These are phyloP conservation scores for Margarornis squamiger DNA, from an alignment of 2,797 vertebrate species.

Conservation along the genomic window DNA sequence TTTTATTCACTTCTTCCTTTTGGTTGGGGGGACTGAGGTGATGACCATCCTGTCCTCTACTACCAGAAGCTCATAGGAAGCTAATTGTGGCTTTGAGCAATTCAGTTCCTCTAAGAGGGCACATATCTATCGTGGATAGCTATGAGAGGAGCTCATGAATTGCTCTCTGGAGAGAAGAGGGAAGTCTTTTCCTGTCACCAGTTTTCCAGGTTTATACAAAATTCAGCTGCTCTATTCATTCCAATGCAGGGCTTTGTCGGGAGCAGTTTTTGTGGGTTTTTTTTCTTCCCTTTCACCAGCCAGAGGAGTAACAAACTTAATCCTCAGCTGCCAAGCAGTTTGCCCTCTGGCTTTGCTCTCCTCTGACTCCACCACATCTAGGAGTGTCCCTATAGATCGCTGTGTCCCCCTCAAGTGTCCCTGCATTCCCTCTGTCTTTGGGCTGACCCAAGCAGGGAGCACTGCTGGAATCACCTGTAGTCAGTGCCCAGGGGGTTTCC, in stretches of 20 bases:
- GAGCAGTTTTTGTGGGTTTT: neutral
- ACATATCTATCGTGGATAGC: neutral
- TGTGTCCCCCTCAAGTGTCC: neutral
- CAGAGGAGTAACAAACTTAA: neutral
- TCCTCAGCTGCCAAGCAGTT: neutral
- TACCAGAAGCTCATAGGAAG: neutral
- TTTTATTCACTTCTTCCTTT: neutral
- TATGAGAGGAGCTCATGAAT: neutral
- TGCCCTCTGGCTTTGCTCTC: neutral
- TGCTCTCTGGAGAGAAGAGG: neutral
- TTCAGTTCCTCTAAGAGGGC: neutral
- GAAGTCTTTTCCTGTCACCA: neutral
- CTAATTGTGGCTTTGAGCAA: neutral
- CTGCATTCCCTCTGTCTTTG: neutral
- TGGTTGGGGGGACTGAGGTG: neutral
- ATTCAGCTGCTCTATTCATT: neutral
- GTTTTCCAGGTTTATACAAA: neutral
- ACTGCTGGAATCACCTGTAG: neutral
- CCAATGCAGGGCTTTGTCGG: neutral
- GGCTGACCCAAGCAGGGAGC: no score
- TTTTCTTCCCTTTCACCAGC: neutral
- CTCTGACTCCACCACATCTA: neutral
- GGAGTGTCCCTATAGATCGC: no score
- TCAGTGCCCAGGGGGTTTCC: fast-evolving
- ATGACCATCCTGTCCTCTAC: neutral